phyloP scores from a whole-genome alignment of 2,113 vertebrate species.

The Thermophis baileyi region DNA sequence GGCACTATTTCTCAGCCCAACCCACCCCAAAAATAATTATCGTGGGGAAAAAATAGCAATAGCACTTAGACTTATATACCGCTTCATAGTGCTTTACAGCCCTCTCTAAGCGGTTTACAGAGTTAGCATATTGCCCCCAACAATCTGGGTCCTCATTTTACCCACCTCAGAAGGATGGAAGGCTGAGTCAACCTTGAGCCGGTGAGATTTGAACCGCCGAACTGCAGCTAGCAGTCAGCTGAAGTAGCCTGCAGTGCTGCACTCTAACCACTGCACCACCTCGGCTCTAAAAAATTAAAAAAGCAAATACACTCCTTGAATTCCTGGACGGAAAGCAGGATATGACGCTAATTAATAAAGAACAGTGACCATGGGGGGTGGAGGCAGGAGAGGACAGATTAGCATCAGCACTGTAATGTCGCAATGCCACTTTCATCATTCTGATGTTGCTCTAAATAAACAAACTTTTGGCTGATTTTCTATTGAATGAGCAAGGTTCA shows the following conservation, averaged over 20 bases:
- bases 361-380: background rate
- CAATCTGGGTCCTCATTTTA: no score
- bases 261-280: no score
- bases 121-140: no score
- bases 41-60: background rate
- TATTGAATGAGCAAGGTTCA: background rate
- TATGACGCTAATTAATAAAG: background rate
- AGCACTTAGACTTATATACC: no score
- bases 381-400: background rate
- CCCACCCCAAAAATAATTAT: background rate
- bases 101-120: no score
- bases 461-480: background rate
- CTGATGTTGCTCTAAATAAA: background rate
- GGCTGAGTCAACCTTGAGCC: no score
- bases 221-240: no score
- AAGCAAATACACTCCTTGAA: background rate
- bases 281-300: fast-evolving
- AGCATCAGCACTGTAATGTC: background rate
- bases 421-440: background rate
- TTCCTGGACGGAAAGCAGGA: background rate
- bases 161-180: no score
- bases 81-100: no score
- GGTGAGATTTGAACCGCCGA: no score
- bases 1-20: background rate
- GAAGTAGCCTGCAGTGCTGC: no score